These are phyloP conservation scores for Petrophora chlorosata DNA, from an alignment of 2,888 invertebrate genomes.

Conservation along the genomic window DNA sequence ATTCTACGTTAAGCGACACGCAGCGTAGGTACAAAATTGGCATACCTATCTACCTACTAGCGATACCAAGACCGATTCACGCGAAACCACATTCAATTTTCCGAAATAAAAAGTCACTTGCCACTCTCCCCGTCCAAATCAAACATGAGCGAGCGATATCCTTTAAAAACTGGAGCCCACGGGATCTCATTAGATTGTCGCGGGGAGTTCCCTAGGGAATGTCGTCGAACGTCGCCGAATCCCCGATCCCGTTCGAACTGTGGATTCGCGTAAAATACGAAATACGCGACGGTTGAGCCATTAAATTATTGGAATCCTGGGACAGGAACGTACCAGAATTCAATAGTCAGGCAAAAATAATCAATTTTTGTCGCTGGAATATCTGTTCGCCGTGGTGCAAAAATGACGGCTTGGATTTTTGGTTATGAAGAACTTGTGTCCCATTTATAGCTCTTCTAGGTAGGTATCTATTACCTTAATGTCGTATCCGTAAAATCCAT, in stretches of 20 bases:
- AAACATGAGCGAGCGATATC: conserved; percentile 40
- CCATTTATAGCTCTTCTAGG: no score
- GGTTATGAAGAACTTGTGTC: no score
- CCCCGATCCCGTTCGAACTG: conserved; percentile 53
- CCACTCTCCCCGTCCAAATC: conserved; percentile 4
- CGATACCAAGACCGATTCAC: background rate
- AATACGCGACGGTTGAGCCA: conserved; percentile 40
- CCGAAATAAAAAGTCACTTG: background rate
- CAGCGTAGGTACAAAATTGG: no score
- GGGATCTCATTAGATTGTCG: conserved; percentile 65
- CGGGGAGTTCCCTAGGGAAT: conserved; percentile 40
- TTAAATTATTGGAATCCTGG: conserved; percentile 35
- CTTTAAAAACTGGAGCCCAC: conserved; percentile 53
- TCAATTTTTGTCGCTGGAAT: conserved; percentile 8
- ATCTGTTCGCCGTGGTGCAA: background rate
- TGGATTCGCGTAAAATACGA: conserved; percentile 47
- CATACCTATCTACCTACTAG: no score
- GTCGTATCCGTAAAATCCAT: no score
- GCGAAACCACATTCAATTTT: background rate
- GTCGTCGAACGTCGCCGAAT: conserved; percentile 36
- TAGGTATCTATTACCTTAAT: no score
- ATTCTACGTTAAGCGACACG: no score
- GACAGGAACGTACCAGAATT: conserved; percentile 11
- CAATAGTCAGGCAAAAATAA: conserved; percentile 17
- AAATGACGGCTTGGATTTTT: no score